Conservation (phyloP, 2,888 invertebrate species). For the Morpho deidamia region DNA sequence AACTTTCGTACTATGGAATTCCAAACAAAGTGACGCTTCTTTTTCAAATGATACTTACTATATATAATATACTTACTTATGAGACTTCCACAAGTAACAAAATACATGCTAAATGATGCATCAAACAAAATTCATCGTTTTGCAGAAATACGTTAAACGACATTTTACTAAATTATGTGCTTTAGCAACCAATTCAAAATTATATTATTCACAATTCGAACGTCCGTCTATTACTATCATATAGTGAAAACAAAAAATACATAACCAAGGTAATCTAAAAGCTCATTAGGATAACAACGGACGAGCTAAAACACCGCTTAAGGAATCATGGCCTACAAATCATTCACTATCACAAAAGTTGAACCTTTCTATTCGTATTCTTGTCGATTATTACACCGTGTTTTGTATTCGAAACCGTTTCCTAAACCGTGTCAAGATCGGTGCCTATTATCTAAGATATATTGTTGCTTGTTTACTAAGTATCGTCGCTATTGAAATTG, state of each 20-base stretch:
- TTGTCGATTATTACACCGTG: constrained; percentile 46
- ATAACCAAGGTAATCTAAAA: background rate
- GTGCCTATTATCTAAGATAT: constrained; percentile 55
- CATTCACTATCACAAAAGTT: constrained; percentile 26
- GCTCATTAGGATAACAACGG: constrained; percentile 2
- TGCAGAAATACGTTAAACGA: no score
- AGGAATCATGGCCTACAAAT: constrained; percentile 41
- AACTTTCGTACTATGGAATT: no score
- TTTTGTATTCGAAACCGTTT: constrained; percentile 61
- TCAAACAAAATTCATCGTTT: no score
- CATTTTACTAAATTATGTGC: no score
- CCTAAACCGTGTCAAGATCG: constrained; percentile 70
- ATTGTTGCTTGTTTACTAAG: constrained; percentile 38
- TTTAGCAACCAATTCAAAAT: no score
- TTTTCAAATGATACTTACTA: no score
- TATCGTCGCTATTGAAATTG: constrained; percentile 35
- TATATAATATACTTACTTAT: no score
- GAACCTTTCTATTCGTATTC: constrained; percentile 55
- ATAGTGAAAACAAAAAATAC: background rate
- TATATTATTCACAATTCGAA: no score
- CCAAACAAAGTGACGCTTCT: no score
- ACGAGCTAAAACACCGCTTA: constrained; percentile 1
- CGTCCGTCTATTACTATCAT: background rate
- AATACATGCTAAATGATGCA: no score
- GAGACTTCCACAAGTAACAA: no score